Evolutionary conservation across 2,888 invertebrate species (phyloP).

Genomic region (Frankliniella intonsa): DNA sequence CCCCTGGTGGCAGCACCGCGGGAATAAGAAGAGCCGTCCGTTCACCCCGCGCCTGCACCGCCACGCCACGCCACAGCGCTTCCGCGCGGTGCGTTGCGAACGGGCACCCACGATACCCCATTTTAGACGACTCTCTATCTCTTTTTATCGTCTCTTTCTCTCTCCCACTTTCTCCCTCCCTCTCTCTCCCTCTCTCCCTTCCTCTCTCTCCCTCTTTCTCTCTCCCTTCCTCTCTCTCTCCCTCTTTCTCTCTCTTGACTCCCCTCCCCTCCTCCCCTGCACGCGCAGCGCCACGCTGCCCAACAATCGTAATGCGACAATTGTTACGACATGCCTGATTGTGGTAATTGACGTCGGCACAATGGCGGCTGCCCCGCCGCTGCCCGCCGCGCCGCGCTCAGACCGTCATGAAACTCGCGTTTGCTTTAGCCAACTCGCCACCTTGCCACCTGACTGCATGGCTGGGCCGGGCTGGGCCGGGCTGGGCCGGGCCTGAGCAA

Average conservation of each 20-base stretch:
- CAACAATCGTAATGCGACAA: slow-evolving; percentile 8
- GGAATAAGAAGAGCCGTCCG: background rate
- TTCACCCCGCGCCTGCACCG: background rate
- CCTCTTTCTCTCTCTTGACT: too few relatives aligned
- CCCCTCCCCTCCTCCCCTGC: background rate
- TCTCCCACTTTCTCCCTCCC: background rate
- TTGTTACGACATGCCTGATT: background rate
- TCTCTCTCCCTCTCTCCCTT: too few relatives aligned
- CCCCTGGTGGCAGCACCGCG: background rate
- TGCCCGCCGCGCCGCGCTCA: background rate
- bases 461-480: too few relatives aligned
- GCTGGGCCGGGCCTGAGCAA: too few relatives aligned
- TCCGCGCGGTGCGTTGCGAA: background rate
- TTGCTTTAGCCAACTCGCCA: background rate
- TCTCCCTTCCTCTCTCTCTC: too few relatives aligned
- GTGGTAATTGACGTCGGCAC: background rate
- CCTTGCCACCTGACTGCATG: background rate
- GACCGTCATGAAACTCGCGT: slow-evolving; percentile 5
- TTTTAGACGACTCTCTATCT: background rate
- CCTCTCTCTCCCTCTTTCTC: too few relatives aligned
- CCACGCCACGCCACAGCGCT: too few relatives aligned
- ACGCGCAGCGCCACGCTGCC: background rate
- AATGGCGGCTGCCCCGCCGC: background rate
- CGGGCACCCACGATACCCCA: background rate
- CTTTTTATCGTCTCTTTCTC: background rate